A percentile compares a stretch with the other conserved stretches of the same genome.
Conservation (phyloP, 30 jellyfish, hydroid and myxozoan species). For the Hydractinia symbiolongicarpus region DNA sequence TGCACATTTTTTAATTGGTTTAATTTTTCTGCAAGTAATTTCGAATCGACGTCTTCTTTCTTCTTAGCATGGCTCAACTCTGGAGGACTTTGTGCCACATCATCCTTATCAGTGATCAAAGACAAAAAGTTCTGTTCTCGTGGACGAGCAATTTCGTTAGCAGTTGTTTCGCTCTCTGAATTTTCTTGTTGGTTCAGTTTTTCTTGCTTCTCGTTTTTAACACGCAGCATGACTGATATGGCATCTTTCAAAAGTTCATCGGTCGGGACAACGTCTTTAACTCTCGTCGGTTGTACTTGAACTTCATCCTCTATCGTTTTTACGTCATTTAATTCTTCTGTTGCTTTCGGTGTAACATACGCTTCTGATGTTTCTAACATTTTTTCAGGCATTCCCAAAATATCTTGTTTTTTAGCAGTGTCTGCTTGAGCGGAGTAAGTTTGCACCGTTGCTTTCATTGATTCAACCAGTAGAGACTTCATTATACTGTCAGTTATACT, state of each 20-base stretch:
- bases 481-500: slow-evolving; percentile 60
- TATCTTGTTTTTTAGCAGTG: too few relatives aligned
- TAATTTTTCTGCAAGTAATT: slow-evolving; percentile 58
- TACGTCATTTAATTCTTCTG: background rate
- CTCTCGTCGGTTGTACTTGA: background rate
- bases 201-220: background rate
- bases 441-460: slow-evolving; percentile 14
- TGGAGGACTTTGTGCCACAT: background rate
- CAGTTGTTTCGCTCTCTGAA: background rate
- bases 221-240: slow-evolving; percentile 13
- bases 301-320: background rate
- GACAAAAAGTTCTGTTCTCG: background rate
- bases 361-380: slow-evolving; percentile 44
- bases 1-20: slow-evolving; percentile 78
- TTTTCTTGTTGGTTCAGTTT: background rate
- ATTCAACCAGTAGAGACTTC: slow-evolving; percentile 54
- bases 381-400: too few relatives aligned
- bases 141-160: background rate
- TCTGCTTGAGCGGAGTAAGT: too few relatives aligned
- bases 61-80: background rate
- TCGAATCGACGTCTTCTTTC: slow-evolving; percentile 50
- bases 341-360: slow-evolving; percentile 40
- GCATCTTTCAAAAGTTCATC: slow-evolving; percentile 28
- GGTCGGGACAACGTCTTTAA: slow-evolving; percentile 12
- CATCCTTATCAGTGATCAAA: slow-evolving; percentile 6